Evolutionary conservation across 2,113 vertebrate genomes (phyloP).

Genomic region (Smithornis capensis): DNA sequence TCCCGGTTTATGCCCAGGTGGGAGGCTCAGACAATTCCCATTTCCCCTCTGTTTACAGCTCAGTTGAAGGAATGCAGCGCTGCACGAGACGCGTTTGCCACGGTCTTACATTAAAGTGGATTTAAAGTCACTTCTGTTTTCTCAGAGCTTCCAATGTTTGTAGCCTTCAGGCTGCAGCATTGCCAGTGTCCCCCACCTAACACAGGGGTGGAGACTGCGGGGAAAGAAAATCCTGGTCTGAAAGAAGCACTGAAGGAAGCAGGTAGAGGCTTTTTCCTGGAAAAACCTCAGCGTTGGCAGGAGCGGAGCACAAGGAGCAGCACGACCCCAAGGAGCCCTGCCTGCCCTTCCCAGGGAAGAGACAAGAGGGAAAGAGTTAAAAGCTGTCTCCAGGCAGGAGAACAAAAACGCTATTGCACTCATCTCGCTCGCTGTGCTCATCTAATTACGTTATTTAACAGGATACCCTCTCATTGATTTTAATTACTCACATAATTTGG

Average conservation of each 20-base stretch:
- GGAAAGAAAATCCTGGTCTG: accelerated
- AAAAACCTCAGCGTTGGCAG: accelerated
- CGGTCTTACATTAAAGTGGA: not conserved
- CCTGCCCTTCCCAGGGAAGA: not conserved
- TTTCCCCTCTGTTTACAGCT: accelerated
- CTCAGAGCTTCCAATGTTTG: accelerated
- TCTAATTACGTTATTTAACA: conserved; percentile 58
- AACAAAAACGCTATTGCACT: not conserved
- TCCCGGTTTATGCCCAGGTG: accelerated
- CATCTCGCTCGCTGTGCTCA: not conserved
- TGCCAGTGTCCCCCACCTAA: accelerated
- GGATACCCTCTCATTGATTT: conserved; percentile 59
- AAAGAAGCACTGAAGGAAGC: not conserved
- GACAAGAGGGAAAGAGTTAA: conserved; percentile 26
- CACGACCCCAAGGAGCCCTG: not conserved
- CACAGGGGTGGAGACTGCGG: not conserved
- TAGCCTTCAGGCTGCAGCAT: accelerated
- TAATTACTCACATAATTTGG: conserved; percentile 63
- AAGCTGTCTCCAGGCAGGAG: conserved; percentile 21
- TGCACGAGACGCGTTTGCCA: accelerated
- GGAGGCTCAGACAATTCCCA: not conserved
- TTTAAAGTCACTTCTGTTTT: not conserved
- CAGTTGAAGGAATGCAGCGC: not conserved
- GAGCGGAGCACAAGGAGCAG: not conserved
- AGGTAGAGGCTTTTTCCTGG: not conserved